Evolutionary conservation across 2,113 vertebrate species (phyloP).

Genomic region (Lasiurus cinereus): DNA sequence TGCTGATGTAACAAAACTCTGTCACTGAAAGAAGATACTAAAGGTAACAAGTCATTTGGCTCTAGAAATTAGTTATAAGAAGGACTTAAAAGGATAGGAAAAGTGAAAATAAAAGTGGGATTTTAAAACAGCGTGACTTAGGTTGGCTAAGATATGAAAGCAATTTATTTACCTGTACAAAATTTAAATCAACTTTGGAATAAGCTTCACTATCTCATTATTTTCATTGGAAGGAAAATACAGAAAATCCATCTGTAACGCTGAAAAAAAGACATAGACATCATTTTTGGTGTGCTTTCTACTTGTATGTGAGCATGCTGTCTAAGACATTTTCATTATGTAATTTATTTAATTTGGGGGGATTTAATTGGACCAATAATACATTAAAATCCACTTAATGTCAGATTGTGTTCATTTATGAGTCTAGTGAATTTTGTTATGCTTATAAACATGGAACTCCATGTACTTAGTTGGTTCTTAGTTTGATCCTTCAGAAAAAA

Average conservation of each 20-base stretch:
- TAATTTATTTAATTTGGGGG: conserved; percentile 60
- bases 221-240: conserved; percentile 54
- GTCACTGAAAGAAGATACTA: conserved; percentile 19
- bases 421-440: neutral
- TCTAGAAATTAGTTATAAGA: neutral
- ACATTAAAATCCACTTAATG: conserved; percentile 72
- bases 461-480: neutral
- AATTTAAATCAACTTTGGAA: conserved; percentile 45
- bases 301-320: neutral
- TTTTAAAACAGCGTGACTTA: conserved; percentile 20
- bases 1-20: neutral
- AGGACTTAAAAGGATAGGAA: neutral
- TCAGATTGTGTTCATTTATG: conserved; percentile 51
- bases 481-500: conserved; percentile 22
- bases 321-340: conserved; percentile 47
- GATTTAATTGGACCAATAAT: conserved; percentile 65
- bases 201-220: neutral
- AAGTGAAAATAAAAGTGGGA: neutral
- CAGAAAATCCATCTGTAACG: neutral
- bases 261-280: neutral
- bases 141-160: neutral
- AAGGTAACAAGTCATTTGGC: neutral
- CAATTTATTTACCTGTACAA: neutral
- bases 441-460: neutral
- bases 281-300: neutral